Evolutionary conservation across 2,113 vertebrate species (phyloP), one percentile per base, ranked within the genome.

Genomic region (Euleptes europaea): DNA sequence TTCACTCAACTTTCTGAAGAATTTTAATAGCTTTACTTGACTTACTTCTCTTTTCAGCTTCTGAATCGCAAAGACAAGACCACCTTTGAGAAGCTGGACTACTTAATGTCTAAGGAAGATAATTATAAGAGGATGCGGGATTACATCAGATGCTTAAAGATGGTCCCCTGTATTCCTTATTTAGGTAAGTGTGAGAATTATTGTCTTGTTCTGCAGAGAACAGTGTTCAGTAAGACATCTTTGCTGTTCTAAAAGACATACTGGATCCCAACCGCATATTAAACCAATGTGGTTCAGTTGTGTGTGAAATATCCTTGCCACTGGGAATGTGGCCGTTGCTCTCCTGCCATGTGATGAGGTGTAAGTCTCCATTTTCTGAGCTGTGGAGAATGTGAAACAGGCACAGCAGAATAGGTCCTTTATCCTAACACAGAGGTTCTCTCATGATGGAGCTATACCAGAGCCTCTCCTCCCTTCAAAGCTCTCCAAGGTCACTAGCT

Each of bases 101-200:
- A 97, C 85, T 94, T 99, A 86, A 97, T 98, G 33, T 98, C 98
- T 11, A 99, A 99, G 84, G 98, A 99, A 88, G 97, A 98, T 92
- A 99, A 99, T 92, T 99, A 98, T 91, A 99, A 97, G 80, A 95
- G 98, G 81, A 98, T 97, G 91, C 97, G 98, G 71, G 98, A 99
- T 44, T 97, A 99, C 84, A 98, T 98, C 90, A 95, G 97, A 89
- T 97, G 98, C 88, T 93, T 99, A 88, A 98, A 98, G 96, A 99
- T 99, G 97, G 97, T 97, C 54, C 98, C 98, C 89, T 97, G 96
- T 65, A 99, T 99, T 91, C 98, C 98, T 1, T 99, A 99, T 91
- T 95, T 99, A 86, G 98, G 98, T 99, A 94, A 94, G 94, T 97
- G 93, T 91, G 81, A 86, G 12, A 70, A 77, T 35, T 63, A 67